Evolutionary conservation across 1,140 invertebrate genomes (phyloP).

Genomic region (Sarcophaga bullata): DNA sequence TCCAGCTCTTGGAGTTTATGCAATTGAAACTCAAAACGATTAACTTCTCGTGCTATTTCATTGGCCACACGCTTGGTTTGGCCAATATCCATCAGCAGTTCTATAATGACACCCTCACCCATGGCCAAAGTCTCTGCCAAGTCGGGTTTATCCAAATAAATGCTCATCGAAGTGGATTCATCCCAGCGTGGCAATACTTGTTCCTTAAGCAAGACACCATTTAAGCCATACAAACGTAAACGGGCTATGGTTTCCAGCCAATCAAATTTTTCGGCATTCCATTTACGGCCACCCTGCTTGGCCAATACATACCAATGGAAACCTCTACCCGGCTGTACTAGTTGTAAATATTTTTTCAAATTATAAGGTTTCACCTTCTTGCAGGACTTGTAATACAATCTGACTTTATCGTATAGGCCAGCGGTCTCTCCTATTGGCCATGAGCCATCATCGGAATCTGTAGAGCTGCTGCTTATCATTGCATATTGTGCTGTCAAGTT

Average conservation of each 20-base stretch:
- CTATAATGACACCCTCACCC: constrained; percentile 60
- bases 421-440: too few relatives aligned
- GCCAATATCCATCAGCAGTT: constrained; percentile 58
- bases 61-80: constrained; percentile 60
- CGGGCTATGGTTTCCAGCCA: constrained; percentile 56
- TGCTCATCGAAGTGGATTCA: constrained; percentile 53
- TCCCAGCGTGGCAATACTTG: constrained; percentile 61
- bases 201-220: constrained; percentile 57
- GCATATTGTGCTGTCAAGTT: constrained; percentile 26
- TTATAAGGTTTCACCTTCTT: constrained; percentile 62
- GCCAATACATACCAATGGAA: constrained; percentile 54
- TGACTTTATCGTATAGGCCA: constrained; percentile 48
- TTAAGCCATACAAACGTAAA: constrained; percentile 55
- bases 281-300: constrained; percentile 49
- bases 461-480: neutral
- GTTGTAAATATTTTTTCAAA: constrained; percentile 59
- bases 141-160: constrained; percentile 60
- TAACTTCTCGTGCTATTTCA: constrained; percentile 54
- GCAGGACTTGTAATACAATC: constrained; percentile 57
- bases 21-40: constrained; percentile 54
- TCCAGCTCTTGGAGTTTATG: constrained; percentile 60
- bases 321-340: constrained; percentile 50
- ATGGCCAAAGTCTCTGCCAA: constrained; percentile 54
- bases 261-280: constrained; percentile 54
- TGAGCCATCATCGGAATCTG: neutral